phyloP scores from a whole-genome alignment of 1,140 invertebrate species.

The Planococcus citri region DNA sequence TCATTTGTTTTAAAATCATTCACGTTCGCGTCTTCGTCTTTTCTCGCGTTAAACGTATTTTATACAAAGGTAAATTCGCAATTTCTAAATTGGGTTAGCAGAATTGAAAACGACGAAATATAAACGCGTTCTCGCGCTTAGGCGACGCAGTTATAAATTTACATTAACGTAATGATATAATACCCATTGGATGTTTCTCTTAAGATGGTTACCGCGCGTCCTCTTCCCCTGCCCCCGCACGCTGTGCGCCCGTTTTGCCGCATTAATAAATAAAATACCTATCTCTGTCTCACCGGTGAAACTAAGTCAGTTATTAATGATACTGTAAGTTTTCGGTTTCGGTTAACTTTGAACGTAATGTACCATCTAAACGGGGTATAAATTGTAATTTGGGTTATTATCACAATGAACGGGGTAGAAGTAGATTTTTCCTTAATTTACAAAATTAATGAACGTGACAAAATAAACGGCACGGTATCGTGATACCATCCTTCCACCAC shows the following conservation, averaged over 20 bases:
- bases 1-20: conserved; percentile 1
- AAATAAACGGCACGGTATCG: not conserved
- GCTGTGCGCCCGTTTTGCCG: conserved; percentile 5
- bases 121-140: conserved; percentile 3
- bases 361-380: conserved; percentile 4
- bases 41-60: not conserved
- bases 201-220: conserved; percentile 18
- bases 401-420: not conserved
- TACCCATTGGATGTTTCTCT: conserved; percentile 15
- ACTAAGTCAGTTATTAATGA: conserved; percentile 16
- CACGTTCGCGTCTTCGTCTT: not conserved
- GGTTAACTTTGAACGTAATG: not conserved
- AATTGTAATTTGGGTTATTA: conserved; percentile 9
- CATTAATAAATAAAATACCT: conserved; percentile 20
- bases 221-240: too few species aligned
- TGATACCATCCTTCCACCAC: not conserved
- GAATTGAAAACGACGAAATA: conserved; percentile 17
- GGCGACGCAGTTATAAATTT: conserved; percentile 11
- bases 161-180: conserved; percentile 19
- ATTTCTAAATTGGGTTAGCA: conserved; percentile 13
- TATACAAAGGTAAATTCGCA: not conserved
- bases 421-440: conserved; percentile 10
- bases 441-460: conserved; percentile 5
- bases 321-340: conserved; percentile 7
- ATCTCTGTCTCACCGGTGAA: conserved; percentile 15